These are phyloP conservation scores for Pagetopsis macropterus DNA, from an alignment of 2,797 vertebrate species.

Conservation along the genomic window DNA sequence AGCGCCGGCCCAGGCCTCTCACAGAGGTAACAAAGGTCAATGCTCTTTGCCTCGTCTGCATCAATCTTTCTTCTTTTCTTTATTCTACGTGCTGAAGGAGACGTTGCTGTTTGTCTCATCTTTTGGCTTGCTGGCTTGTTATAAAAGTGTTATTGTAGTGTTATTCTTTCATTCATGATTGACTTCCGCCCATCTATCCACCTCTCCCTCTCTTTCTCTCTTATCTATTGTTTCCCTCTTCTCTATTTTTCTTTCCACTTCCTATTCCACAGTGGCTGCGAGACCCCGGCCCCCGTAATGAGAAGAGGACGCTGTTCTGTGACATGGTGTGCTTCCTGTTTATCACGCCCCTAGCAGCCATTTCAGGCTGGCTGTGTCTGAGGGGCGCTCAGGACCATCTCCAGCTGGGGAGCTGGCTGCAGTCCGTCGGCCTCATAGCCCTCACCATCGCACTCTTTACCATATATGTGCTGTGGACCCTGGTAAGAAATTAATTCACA, in stretches of 20 bases:
- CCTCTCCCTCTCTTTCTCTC: not conserved
- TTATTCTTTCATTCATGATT: not conserved
- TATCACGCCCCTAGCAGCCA: constrained; percentile 93
- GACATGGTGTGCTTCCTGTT: constrained; percentile 98
- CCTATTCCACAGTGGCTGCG: constrained; percentile 88
- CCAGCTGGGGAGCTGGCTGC: constrained; percentile 91
- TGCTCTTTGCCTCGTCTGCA: constrained; percentile 55
- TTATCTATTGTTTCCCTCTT: not conserved
- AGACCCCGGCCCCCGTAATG: constrained; percentile 91
- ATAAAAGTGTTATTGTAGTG: not conserved
- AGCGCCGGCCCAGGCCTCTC: constrained; percentile 91
- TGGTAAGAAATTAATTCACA: constrained; percentile 81
- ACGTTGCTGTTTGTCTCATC: not conserved
- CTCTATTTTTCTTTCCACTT: not conserved
- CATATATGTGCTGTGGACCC: constrained; percentile 96
- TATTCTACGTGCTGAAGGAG: not conserved
- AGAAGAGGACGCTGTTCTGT: constrained; percentile 95
- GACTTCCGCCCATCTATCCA: not conserved
- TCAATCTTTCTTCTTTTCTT: constrained; percentile 17
- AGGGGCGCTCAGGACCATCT: constrained; percentile 94
- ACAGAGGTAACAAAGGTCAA: constrained; percentile 88
- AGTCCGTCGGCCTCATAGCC: constrained; percentile 94
- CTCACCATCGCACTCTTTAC: constrained; percentile 98
- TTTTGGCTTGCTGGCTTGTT: constrained; percentile 5
- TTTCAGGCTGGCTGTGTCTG: constrained; percentile 96